These are phyloP conservation scores for Netelia inedita DNA, from an alignment of 2,888 invertebrate genomes.

Conservation along the genomic window DNA sequence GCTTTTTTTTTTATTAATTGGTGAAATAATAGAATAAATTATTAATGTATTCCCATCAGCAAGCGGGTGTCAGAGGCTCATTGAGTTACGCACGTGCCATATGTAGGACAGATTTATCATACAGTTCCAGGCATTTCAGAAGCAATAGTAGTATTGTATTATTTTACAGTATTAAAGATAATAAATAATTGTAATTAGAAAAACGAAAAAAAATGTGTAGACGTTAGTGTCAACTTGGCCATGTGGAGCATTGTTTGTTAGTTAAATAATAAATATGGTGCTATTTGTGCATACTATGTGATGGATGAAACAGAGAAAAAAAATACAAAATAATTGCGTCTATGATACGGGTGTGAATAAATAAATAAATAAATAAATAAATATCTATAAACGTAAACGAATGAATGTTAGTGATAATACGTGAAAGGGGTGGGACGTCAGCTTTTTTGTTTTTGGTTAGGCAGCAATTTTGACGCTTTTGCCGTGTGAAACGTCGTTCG, in stretches of 20 bases:
- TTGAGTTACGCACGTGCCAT: slow-evolving; percentile 81
- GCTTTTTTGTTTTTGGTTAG: slow-evolving; percentile 54
- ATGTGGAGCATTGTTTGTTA: slow-evolving; percentile 83
- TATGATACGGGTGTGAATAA: slow-evolving; percentile 76
- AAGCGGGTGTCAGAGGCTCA: slow-evolving; percentile 83
- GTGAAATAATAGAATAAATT: slow-evolving; percentile 71
- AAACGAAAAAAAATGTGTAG: slow-evolving; percentile 69
- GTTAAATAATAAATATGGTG: slow-evolving; percentile 74
- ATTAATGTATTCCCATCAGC: slow-evolving; percentile 81
- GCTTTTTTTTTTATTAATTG: slow-evolving; percentile 70
- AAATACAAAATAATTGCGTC: slow-evolving; percentile 79
- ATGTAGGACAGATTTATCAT: slow-evolving; percentile 77
- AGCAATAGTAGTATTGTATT: slow-evolving; percentile 75
- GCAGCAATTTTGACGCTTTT: slow-evolving; percentile 60
- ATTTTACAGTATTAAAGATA: slow-evolving; percentile 69
- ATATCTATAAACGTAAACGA: slow-evolving; percentile 56
- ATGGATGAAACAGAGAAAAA: slow-evolving; percentile 78
- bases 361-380: slow-evolving; percentile 71
- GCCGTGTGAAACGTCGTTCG: slow-evolving; percentile 63
- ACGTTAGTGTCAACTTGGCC: slow-evolving; percentile 85
- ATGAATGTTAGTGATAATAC: slow-evolving; percentile 80
- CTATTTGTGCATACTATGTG: slow-evolving; percentile 79
- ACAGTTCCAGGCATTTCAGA: slow-evolving; percentile 82
- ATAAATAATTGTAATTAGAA: slow-evolving; percentile 62
- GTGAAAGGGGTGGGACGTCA: slow-evolving; percentile 77